Evolutionary conservation across 2,888 invertebrate species (phyloP).

Genomic region (Byasa hedistus): DNA sequence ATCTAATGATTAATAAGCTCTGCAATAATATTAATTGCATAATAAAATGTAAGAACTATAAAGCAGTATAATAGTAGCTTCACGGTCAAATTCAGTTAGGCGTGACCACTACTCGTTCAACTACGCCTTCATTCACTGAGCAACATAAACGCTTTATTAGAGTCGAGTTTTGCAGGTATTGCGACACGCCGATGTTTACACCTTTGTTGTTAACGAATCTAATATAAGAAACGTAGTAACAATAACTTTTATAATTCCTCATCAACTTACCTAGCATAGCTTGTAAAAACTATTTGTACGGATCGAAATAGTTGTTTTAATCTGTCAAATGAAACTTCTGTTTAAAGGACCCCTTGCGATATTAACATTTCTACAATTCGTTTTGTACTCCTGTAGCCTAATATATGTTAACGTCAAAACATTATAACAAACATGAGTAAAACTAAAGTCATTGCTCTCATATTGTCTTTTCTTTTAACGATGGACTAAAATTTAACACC

Average conservation of each 20-base stretch:
- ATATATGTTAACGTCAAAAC: no score
- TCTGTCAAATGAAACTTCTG: no score
- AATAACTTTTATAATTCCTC: conserved; percentile 6
- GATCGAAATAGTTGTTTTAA: no score
- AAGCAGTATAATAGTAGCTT: conserved; percentile 1
- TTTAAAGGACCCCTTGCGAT: no score
- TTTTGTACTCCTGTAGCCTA: no score
- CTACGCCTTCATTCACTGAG: conserved; percentile 12
- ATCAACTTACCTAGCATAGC: neutral
- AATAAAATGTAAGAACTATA: conserved; percentile 1
- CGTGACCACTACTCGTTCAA: conserved; percentile 10
- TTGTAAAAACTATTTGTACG: no score
- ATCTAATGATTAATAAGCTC: conserved; percentile 6
- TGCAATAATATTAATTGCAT: conserved; percentile 3
- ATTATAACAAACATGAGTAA: no score
- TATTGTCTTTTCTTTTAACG: no score
- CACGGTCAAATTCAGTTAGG: conserved; percentile 13
- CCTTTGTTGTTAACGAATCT: conserved; percentile 4
- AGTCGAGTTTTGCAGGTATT: conserved; percentile 15
- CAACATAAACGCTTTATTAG: conserved; percentile 15
- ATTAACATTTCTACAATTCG: no score
- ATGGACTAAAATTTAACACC: no score
- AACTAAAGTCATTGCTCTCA: no score
- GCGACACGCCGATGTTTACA: conserved; percentile 4
- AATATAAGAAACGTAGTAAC: conserved; percentile 15